Conservation (phyloP, 2,797 vertebrate species). For the Mus minutoides region DNA sequence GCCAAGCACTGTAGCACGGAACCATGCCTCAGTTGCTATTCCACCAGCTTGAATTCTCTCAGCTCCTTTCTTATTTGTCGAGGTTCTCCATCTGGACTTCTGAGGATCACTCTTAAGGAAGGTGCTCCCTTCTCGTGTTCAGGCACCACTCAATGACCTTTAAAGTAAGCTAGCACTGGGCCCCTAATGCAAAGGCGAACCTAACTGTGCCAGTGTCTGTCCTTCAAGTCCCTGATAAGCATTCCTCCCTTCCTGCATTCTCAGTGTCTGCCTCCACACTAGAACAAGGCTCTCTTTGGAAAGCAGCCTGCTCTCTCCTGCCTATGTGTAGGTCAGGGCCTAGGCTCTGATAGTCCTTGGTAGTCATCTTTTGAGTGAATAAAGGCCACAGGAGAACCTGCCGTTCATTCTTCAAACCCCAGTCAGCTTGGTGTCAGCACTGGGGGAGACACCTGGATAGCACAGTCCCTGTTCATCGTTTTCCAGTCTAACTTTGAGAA, state of each 20-base stretch:
- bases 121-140: not conserved
- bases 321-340: not conserved
- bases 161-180: too few species aligned
- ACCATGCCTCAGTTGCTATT: not conserved
- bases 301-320: not conserved
- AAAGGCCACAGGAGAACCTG: not conserved
- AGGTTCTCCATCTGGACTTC: not conserved
- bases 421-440: not conserved
- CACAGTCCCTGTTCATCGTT: not conserved
- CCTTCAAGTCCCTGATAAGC: not conserved
- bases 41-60: not conserved
- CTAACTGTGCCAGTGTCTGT: not conserved
- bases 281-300: not conserved
- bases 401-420: not conserved
- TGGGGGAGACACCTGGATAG: not conserved
- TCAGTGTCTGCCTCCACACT: not conserved
- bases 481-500: not conserved
- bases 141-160: not conserved
- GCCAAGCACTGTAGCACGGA: not conserved
- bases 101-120: not conserved
- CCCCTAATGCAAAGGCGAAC: not conserved
- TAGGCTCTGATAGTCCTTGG: not conserved
- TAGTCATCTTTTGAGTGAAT: not conserved
- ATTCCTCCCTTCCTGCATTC: not conserved
- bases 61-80: too few species aligned